Conservation (phyloP, 2,888 invertebrate genomes). For the Pyrgus malvae region DNA sequence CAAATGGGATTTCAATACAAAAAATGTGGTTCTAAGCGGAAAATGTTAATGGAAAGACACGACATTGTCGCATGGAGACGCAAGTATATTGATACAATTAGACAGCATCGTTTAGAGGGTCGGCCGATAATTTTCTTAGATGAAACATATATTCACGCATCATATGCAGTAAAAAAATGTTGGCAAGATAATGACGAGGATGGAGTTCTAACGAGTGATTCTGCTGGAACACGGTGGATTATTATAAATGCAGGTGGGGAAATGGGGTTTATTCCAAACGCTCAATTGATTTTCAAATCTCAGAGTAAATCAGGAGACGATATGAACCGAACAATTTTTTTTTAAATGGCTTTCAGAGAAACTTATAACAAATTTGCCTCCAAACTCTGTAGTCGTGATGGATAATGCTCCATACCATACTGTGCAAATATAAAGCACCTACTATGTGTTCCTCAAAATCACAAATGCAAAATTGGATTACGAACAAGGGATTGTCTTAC, state of each 20-base stretch:
- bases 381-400: not conserved
- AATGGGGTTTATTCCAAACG: conserved; percentile 23
- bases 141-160: too few relatives aligned
- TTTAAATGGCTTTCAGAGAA: not conserved
- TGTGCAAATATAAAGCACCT: not conserved
- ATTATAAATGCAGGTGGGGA: conserved; percentile 22
- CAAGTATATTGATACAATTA: too few relatives aligned
- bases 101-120: too few relatives aligned
- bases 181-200: not conserved
- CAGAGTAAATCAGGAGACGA: not conserved
- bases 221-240: conserved; percentile 7
- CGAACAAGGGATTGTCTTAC: conserved; percentile 5
- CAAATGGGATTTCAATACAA: too few relatives aligned
- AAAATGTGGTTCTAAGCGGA: too few relatives aligned
- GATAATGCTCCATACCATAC: not conserved
- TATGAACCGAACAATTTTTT: not conserved
- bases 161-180: not conserved
- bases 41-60: too few relatives aligned
- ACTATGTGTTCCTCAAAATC: conserved; percentile 2
- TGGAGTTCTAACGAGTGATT: conserved; percentile 3
- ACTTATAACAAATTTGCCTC: not conserved
- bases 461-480: conserved; percentile 7
- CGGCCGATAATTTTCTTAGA: too few relatives aligned
- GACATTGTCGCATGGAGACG: too few relatives aligned
- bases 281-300: conserved; percentile 26